phyloP scores from a whole-genome alignment of 2,888 invertebrate genomes.

The Liodrosophila aerea region DNA sequence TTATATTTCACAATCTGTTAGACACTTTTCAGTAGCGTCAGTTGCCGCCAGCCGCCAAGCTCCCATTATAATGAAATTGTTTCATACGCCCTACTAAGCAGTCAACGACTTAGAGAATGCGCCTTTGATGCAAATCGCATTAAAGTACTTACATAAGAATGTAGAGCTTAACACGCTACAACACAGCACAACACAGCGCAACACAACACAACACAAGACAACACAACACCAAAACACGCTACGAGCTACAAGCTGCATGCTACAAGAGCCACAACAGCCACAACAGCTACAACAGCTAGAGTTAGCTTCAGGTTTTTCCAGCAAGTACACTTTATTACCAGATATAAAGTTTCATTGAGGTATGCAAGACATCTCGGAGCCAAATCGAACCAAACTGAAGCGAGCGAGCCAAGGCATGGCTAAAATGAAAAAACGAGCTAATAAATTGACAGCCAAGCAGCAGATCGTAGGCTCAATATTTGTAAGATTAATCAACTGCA shows the following conservation, averaged over 20 bases:
- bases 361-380: slow-evolving; percentile 7
- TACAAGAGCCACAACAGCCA: not conserved
- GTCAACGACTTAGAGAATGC: slow-evolving; percentile 23
- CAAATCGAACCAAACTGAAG: not conserved
- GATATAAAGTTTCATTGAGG: slow-evolving; percentile 31
- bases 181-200: slow-evolving; percentile 4
- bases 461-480: slow-evolving; percentile 25
- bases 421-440: slow-evolving; percentile 5
- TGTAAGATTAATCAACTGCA: slow-evolving; percentile 34
- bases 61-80: slow-evolving; percentile 48
- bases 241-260: slow-evolving; percentile 2
- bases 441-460: slow-evolving; percentile 19
- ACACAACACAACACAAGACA: slow-evolving; percentile 1
- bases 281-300: no score
- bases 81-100: slow-evolving; percentile 34
- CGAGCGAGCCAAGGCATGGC: not conserved
- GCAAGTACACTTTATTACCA: slow-evolving; percentile 40
- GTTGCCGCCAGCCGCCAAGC: slow-evolving; percentile 19
- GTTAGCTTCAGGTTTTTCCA: slow-evolving; percentile 22
- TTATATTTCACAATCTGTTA: slow-evolving; percentile 39
- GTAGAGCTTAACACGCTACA: slow-evolving; percentile 32
- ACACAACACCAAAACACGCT: slow-evolving; percentile 1
- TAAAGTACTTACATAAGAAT: slow-evolving; percentile 42
- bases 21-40: slow-evolving; percentile 43
- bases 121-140: slow-evolving; percentile 44